A percentile compares a stretch with the other conserved stretches of the same genome.
These are phyloP conservation scores for Raja brachyura DNA, from an alignment of 2,113 vertebrate species.

Conservation along the genomic window DNA sequence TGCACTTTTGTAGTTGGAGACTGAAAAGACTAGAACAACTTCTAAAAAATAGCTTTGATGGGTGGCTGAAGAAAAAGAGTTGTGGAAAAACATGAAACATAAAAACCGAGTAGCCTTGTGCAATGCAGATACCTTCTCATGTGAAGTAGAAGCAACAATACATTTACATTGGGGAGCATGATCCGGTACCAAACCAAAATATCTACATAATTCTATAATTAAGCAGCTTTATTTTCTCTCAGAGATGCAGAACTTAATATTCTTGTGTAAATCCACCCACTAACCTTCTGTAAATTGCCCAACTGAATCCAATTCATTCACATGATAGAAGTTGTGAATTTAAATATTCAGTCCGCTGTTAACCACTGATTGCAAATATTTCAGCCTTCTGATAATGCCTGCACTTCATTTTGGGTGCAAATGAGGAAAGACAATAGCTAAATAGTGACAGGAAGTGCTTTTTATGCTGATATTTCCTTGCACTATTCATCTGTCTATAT, in stretches of 20 bases:
- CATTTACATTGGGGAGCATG: not conserved
- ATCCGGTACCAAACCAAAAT: not conserved
- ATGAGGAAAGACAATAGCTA: not conserved
- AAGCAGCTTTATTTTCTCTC: not conserved
- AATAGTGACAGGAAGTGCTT: not conserved
- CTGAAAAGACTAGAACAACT: not conserved
- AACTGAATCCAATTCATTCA: not conserved
- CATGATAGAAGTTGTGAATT: not conserved
- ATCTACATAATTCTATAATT: not conserved
- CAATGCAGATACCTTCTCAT: not conserved
- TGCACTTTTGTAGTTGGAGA: not conserved
- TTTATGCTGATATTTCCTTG: not conserved
- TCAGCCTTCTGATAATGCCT: not conserved
- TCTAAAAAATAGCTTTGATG: not conserved
- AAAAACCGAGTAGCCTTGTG: not conserved
- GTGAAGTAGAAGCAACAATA: not conserved
- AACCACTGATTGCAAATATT: not conserved
- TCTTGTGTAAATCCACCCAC: not conserved
- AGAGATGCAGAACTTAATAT: not conserved
- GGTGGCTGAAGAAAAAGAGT: not conserved
- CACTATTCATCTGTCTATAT: not conserved
- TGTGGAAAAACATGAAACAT: not conserved
- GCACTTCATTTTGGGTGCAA: not conserved
- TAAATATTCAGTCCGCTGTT: not conserved
- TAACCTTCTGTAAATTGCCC: not conserved